These are phyloP conservation scores for Pangasianodon hypophthalmus DNA, from an alignment of 2,113 vertebrate species.

Conservation along the genomic window DNA sequence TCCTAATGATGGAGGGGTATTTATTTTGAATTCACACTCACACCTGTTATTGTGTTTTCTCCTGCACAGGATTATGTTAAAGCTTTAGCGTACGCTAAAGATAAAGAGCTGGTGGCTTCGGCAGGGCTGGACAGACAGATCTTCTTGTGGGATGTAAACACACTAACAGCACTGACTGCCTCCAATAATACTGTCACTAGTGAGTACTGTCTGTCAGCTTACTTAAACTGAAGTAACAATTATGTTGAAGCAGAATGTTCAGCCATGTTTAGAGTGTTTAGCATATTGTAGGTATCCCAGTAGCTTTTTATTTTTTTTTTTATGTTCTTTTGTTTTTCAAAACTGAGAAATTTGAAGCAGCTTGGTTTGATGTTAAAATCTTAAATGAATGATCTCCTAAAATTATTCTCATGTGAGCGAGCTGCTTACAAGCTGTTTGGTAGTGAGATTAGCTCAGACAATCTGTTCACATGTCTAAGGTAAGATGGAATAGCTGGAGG, in stretches of 20 bases:
- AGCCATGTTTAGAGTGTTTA: no score
- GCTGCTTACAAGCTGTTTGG: background rate
- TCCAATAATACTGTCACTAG: constrained; percentile 99
- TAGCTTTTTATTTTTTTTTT: background rate
- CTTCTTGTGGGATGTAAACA: constrained; percentile 99
- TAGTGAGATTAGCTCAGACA: background rate
- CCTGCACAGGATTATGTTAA: constrained; percentile 91
- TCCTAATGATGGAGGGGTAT: background rate
- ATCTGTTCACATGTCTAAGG: background rate
- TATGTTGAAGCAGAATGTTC: background rate
- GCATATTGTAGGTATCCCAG: background rate
- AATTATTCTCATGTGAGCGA: background rate
- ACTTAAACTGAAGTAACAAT: background rate
- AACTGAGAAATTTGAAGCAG: background rate
- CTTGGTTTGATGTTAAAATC: background rate
- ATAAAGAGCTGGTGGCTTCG: constrained; percentile 96
- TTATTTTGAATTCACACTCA: background rate
- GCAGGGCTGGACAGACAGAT: constrained; percentile 97
- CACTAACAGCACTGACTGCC: constrained; percentile 94
- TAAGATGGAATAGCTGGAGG: background rate
- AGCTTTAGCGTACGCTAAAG: constrained; percentile 96
- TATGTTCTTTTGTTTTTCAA: background rate
- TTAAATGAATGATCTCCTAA: background rate
- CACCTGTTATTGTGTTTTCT: background rate
- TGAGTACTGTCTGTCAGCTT: constrained; percentile 69